Base-by-base conservation (phyloP, 2,113 vertebrate genomes). In the Orthonyx spaldingii region DNA sequence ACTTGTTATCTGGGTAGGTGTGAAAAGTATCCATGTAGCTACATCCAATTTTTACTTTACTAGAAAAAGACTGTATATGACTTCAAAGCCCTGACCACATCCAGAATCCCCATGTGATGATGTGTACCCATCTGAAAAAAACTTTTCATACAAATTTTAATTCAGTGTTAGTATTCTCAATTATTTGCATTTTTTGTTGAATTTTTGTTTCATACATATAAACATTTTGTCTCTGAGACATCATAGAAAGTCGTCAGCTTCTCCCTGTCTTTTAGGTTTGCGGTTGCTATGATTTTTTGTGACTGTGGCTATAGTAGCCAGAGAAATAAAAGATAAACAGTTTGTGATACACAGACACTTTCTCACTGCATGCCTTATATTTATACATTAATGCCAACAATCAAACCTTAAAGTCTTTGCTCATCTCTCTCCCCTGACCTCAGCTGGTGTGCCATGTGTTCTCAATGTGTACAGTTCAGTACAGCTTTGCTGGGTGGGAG, bases 371-470 rank as follows among this genome's bases (percentile, higher is more conserved):
- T 59, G 30, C 8, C 4, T 11, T 19, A 7, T 65, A 69, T 81
- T 91, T 47, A 42, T 14, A 44, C 57, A 65, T 68, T 44, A 89
- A 49, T 77, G 18, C 21, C 15, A 13, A 46, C 65, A 64, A 26
- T 37, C n/a, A 57, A 72, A 44, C 6, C 39, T 91, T 5, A 37
- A n/a, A 85, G n/a, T 21, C 61, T 66, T 70, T 75, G 8, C 28
- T 83, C 28, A n/a, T 14, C 13, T 64, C 14, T 59, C 23, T 71
- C 13, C 17, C 26, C 33, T 75, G 42, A 68, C 27, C 42, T 66
- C 49, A 33, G 28, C 35, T 30, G 6, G 2, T 0, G 0, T 59
- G 42, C 26, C 11, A 7, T 10, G 8, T 55, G 71, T 66, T 63
- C 46, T 66, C 6, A 13, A 19, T 1, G 3, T 33, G 20, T 61